These are phyloP conservation scores for Drosophila neocordata DNA, from an alignment of 1,140 invertebrate genomes.

Conservation along the genomic window DNA sequence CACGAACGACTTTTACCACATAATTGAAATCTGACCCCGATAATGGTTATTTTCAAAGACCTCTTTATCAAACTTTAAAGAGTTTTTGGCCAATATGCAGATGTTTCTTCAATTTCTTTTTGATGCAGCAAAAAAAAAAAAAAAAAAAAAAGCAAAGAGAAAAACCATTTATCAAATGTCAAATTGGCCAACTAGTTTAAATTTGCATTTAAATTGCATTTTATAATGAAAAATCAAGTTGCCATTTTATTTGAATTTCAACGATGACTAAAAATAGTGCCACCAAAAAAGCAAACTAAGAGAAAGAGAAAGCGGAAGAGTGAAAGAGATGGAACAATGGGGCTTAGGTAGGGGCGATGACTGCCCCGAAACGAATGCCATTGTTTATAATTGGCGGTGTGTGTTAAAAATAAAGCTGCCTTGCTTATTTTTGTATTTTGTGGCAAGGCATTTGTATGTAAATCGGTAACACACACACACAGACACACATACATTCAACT, in stretches of 20 bases:
- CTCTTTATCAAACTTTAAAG: slow-evolving; percentile 4
- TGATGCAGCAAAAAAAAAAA: too few species aligned
- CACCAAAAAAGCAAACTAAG: too few species aligned
- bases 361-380: slow-evolving; percentile 21
- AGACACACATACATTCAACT: slow-evolving; percentile 49
- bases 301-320: slow-evolving; percentile 5
- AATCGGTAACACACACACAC: slow-evolving; percentile 49
- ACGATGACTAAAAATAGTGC: slow-evolving; percentile 72
- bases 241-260: slow-evolving; percentile 77
- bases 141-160: not conserved
- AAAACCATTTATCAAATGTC: slow-evolving; percentile 11
- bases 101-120: not conserved
- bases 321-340: not conserved
- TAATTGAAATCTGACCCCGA: slow-evolving; percentile 66
- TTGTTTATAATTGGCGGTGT: slow-evolving; percentile 79
- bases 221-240: slow-evolving; percentile 60
- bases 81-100: slow-evolving; percentile 2
- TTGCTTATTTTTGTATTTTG: slow-evolving; percentile 61
- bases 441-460: slow-evolving; percentile 67
- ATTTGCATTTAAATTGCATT: slow-evolving; percentile 78
- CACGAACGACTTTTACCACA: slow-evolving; percentile 1
- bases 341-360: not conserved
- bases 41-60: slow-evolving; percentile 1
- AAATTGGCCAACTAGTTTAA: slow-evolving; percentile 17
- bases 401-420: slow-evolving; percentile 76